A percentile compares a stretch with the other conserved stretches of the same genome.
Evolutionary conservation across 2,797 vertebrate species (phyloP).

Genomic region (Triplophysa bombifrons): DNA sequence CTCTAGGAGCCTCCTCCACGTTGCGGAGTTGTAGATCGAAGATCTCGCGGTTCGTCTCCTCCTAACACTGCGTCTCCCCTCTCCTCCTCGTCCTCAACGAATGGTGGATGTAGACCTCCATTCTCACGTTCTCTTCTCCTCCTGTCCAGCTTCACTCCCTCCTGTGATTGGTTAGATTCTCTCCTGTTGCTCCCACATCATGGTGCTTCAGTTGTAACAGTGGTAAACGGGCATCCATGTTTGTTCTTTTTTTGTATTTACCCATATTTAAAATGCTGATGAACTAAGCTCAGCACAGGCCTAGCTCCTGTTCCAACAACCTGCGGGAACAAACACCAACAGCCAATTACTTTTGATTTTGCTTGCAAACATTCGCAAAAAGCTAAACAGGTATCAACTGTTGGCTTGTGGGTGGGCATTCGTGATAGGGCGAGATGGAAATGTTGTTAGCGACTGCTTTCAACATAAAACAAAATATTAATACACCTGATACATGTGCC

Average conservation of each 20-base stretch:
- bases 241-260: slow-evolving; percentile 98
- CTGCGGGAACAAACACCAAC: slow-evolving; percentile 70
- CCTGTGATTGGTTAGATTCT: slow-evolving; percentile 88
- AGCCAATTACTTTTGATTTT: not conserved
- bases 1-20: slow-evolving; percentile 80
- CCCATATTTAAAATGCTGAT: slow-evolving; percentile 99
- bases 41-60: slow-evolving; percentile 61
- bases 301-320: slow-evolving; percentile 93
- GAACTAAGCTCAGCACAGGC: slow-evolving; percentile 98
- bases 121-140: slow-evolving; percentile 77
- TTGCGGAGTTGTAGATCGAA: slow-evolving; percentile 65
- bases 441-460: no score
- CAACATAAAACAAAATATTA: no score
- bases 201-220: slow-evolving; percentile 99
- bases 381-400: no score
- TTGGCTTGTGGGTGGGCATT: no score
- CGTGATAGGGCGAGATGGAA: no score
- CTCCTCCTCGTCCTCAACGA: slow-evolving; percentile 56
- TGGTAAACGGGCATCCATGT: slow-evolving; percentile 99
- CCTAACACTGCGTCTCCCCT: slow-evolving; percentile 70
- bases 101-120: slow-evolving; percentile 63
- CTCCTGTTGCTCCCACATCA: slow-evolving; percentile 98
- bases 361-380: no score
- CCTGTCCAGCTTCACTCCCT: slow-evolving; percentile 70
- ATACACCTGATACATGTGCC: no score